Base-by-base conservation (phyloP, 2,797 vertebrate species). In the Rhadinocentrus ornatus region DNA sequence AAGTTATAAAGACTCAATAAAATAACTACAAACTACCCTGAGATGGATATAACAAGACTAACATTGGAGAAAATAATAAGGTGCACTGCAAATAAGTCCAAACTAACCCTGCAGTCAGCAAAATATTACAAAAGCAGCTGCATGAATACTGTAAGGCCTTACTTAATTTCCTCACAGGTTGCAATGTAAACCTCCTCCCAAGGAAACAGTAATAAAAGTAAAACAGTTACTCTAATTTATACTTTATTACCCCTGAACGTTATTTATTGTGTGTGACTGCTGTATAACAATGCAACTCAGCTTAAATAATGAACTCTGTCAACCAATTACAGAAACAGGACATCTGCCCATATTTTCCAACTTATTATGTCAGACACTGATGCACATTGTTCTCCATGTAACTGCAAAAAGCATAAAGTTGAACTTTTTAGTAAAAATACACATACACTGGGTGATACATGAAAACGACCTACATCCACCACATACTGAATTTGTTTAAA, bases 21-120 rank as follows among this genome's bases (percentile, higher is more conserved):
- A 44, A 44, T 44, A 15, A 53, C 11, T 56, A 37, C 62, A 54
- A 39, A 20, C 39, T 20, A 32, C 16, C 18, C 27, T 26, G 22
- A 27, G 32, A 59, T 56, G 31, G 32, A 48, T 57, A 57, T 46
- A 32, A 67, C 15, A 48, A 39, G 22, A 58, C 20, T 34, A 41
- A 41, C 54, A 44, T 41, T 52, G 54, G 26, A 27, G 20, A 29
- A 15, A 15, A 22, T 22, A 22, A 22, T 3, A 50, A 8, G 8
- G 2, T 50, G n/a, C 46, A 20, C 1, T 50, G n/a, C 9, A n/a
- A 12, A 11, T 22, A 50, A 24, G 10, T 48, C 46, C 16, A 48
- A n/a, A 48, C 46, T 22, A n/a, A 48, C n/a, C n/a, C 20, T 50
- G 9, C 4, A 24, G 48, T 10, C 8, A 3, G n/a, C 48, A 50